These are phyloP conservation scores for Lepidocyrtinus sp. DNA, from an alignment of 2,888 invertebrate species.

Conservation along the genomic window DNA sequence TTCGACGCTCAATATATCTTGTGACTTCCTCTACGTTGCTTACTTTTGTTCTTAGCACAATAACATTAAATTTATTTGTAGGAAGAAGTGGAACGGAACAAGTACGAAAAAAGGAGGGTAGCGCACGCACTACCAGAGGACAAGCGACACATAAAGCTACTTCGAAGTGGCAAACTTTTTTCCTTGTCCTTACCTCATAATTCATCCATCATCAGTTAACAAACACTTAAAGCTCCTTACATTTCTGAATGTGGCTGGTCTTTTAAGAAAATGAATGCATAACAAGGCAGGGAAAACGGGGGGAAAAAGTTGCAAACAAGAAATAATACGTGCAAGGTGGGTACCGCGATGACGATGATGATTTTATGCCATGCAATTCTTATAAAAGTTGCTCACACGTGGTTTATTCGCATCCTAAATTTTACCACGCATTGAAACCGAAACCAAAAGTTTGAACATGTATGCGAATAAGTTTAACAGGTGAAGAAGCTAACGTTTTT, in stretches of 20 bases:
- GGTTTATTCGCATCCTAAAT: not conserved
- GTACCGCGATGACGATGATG: not conserved
- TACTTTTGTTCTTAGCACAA: conserved; percentile 18
- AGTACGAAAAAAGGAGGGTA: not conserved
- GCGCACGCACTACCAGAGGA: not conserved
- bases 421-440: no score
- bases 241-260: conserved; percentile 7
- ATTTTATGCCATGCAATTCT: not conserved
- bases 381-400: not conserved
- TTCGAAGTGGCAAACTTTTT: conserved; percentile 20
- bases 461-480: conserved; percentile 38
- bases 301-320: not conserved
- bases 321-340: not conserved
- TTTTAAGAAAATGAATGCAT: not conserved
- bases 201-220: conserved; percentile 62
- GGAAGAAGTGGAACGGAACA: not conserved
- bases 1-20: conserved; percentile 54
- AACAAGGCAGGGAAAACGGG: no score
- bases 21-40: conserved; percentile 37
- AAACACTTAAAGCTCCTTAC: conserved; percentile 33
- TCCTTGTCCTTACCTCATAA: conserved; percentile 56
- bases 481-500: conserved; percentile 48
- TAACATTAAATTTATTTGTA: conserved; percentile 1
- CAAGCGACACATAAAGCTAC: not conserved
- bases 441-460: not conserved